Evolutionary conservation across 1,140 invertebrate species (phyloP).

Genomic region (Ptiloglossa arizonensis): DNA sequence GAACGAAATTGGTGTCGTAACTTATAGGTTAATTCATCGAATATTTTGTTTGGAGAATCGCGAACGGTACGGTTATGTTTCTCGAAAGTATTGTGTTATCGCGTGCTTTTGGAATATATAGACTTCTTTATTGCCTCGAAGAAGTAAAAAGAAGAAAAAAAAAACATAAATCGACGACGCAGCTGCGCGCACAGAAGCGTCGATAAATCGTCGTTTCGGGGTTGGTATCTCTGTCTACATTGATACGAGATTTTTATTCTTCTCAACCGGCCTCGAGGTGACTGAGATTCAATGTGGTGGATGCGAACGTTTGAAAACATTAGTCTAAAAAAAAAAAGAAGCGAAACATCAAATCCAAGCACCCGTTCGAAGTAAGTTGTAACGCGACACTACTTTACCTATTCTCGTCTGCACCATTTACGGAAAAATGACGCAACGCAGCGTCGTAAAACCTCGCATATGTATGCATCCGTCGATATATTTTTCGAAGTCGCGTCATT

Average conservation of each 20-base stretch:
- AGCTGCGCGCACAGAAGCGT: slow-evolving; percentile 2
- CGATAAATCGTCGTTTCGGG: slow-evolving; percentile 6
- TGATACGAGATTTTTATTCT: neutral
- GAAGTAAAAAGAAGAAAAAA: neutral
- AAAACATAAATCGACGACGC: neutral
- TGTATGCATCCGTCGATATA: neutral
- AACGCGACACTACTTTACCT: slow-evolving; percentile 1
- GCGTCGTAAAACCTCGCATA: neutral
- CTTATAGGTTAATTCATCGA: too few species aligned
- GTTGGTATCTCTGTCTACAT: neutral
- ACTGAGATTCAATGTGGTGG: neutral
- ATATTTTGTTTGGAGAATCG: too few species aligned
- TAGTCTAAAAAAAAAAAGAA: neutral
- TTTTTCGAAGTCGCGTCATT: neutral
- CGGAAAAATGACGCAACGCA: slow-evolving; percentile 24
- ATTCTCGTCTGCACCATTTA: slow-evolving; percentile 21
- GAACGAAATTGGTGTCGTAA: too few species aligned
- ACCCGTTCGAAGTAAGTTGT: neutral
- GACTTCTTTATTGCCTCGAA: neutral
- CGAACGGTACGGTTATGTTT: too few species aligned
- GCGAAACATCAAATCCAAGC: neutral
- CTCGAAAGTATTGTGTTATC: neutral
- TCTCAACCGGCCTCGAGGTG: neutral
- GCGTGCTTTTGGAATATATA: neutral
- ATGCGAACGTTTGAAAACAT: neutral